A percentile compares a stretch with the other conserved stretches of the same genome.
These are phyloP conservation scores for Melipona bicolor DNA, from an alignment of 2,888 invertebrate genomes.

Conservation along the genomic window DNA sequence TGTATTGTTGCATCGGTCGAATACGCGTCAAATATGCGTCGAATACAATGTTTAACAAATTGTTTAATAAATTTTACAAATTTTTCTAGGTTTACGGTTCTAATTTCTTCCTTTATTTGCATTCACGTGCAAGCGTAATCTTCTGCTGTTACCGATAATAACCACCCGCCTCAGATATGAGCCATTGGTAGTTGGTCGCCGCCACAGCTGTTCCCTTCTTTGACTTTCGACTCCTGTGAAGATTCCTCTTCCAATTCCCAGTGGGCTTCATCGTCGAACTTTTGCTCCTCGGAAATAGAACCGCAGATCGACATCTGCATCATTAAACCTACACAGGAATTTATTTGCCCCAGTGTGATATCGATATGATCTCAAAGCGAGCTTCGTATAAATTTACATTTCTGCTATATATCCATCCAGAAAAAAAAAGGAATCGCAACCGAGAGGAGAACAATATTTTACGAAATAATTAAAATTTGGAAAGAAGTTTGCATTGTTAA, in stretches of 20 bases:
- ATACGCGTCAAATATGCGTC: not conserved
- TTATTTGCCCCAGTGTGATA: not conserved
- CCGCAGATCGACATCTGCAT: constrained; percentile 80
- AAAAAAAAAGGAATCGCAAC: not conserved
- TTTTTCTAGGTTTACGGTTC: not conserved
- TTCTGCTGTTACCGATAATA: not conserved
- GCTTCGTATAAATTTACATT: not conserved
- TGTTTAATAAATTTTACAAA: constrained; percentile 5
- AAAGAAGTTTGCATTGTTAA: not conserved
- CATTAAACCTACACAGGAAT: constrained; percentile 75
- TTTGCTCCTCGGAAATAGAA: constrained; percentile 79
- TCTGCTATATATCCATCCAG: not conserved
- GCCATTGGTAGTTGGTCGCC: constrained; percentile 78
- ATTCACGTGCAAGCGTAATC: not conserved
- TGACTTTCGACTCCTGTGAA: constrained; percentile 73
- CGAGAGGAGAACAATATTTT: not conserved
- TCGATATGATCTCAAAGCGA: not conserved
- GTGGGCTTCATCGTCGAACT: constrained; percentile 82
- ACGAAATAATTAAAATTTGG: not conserved
- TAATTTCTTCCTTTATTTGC: not conserved
- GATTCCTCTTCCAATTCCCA: constrained; percentile 83
- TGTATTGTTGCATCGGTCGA: not conserved
- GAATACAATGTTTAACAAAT: not conserved
- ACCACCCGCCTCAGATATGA: constrained; percentile 71
- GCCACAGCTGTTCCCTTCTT: constrained; percentile 67